Evolutionary conservation across 2,113 vertebrate genomes (phyloP), one percentile per base, ranked within the genome.

Genomic region (Callospermophilus lateralis): DNA sequence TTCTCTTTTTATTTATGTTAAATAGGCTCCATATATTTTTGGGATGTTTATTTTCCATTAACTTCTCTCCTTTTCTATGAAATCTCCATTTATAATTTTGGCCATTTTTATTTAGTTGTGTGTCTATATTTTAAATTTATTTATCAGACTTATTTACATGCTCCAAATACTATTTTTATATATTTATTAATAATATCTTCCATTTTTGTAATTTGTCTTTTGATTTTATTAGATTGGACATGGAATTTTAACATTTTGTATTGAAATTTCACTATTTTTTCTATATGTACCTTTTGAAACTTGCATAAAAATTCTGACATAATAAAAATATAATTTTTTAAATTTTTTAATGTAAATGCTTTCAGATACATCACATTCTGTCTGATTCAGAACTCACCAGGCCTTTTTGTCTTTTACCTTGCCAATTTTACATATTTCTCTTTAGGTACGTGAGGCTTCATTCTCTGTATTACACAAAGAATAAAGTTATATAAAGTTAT

Each of bases 401-500:
- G 12, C 0, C 16, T 83, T 63, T 28, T 34, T 81, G 34, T 83
- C 42, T 91, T 42, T 45, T 22, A 73, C 9, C n/a, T 58, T 65
- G 12, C 24, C 24, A 73, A 67, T 58, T 84, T 89, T 34, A 79
- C 5, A 22, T 26, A 79, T 76, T 83, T 91, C 17, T 61, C 12
- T 11, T 37, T 63, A 79, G 17, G 28, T 53, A 48, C 4, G 8
- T 39, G n/a, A 89, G 4, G 6, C 48, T 70, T 5, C 28, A 90
- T 28, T 85, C 37, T 58, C 42, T 76, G 13, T 11, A 63, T 86
- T 42, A 89, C 13, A 39, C 28, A 63, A 89, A 93, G 28, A 86
- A 89, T 81, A 95, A 93, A 48, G 10, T 65, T 86, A 34, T 11
- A 67, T 65, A 85, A 70, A 51, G 76, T 89, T 94, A 74, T 76